Evolutionary conservation across 2,797 vertebrate genomes (phyloP), one percentile per base, ranked within the genome.

Genomic region (Fratercula arctica): DNA sequence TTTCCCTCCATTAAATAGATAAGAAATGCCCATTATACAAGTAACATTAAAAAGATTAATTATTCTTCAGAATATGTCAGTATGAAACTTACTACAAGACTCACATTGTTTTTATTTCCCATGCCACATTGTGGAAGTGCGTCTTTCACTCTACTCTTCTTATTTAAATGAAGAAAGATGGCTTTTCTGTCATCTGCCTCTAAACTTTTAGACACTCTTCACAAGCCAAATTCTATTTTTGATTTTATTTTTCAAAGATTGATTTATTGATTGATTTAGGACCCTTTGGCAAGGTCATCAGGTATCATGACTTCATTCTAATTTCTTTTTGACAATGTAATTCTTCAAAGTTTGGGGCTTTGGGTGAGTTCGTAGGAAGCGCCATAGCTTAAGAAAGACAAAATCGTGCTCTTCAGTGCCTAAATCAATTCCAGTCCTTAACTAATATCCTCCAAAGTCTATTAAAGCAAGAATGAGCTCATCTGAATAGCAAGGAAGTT

Each of bases 401-500:
- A 69, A 85, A 77, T 85, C n/a, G 53, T 2, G 1, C 28, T 89
- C 73, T 77, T 80, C 64, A 64, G 59, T 60, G 56, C 43, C 60
- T 89, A 63, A 93, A 89, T 87, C 19, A 82, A 18, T 92, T 93
- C 67, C 56, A 70, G 67, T 89, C 56, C 43, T 95, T 90, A 90
- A 90, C 37, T 90, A 91, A 88, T 90, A 69, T 90, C 37, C 73
- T 96, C 76, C 53, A 56, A 91, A 51, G 35, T 90, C 43, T 79
- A 37, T 75, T 94, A 91, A 95, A 94, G 43, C 11, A 78, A 85
- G 93, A 77, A 69, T 88, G 56, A 96, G 70, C 25, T 93, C 89
- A 94, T 93, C 56, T 94, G 51, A 79, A 81, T 81, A 88, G 43
- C 66, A 92, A 61, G 57, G 61, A 93, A 84, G 59, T 84, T 56